Percentiles rank a stretch among this genome's conserved stretches.
Conservation (phyloP, 1,140 invertebrate species). For the Diabrotica virgifera region DNA sequence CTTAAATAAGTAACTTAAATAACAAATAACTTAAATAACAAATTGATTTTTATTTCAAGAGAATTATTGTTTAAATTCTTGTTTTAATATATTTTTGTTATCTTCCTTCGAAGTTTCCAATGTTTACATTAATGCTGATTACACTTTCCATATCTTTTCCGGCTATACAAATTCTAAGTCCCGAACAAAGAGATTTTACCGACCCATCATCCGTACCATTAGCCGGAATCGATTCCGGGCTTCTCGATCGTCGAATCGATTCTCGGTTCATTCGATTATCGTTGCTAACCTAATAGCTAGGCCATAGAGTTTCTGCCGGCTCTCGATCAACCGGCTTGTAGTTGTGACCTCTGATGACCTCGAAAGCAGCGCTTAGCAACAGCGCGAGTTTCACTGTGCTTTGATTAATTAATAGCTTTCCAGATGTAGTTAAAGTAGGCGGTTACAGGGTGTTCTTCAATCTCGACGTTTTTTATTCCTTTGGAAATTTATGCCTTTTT, state of each 20-base stretch:
- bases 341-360: neutral
- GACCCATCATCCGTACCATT: neutral
- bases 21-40: too few relatives aligned
- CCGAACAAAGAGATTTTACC: neutral
- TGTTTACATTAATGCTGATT: too few relatives aligned
- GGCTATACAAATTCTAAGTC: too few relatives aligned
- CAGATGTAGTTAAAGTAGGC: slow-evolving; percentile 2
- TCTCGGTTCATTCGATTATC: neutral
- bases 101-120: too few relatives aligned
- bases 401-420: slow-evolving; percentile 3
- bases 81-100: too few relatives aligned
- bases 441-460: neutral
- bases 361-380: slow-evolving; percentile 1
- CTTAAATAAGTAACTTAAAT: too few relatives aligned
- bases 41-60: too few relatives aligned
- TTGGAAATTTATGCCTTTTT: too few relatives aligned
- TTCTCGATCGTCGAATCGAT: neutral
- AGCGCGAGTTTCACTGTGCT: neutral
- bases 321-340: neutral
- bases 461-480: neutral
- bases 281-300: neutral
- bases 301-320: neutral
- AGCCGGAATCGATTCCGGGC: neutral
- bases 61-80: too few relatives aligned
- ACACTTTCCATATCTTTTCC: too few relatives aligned